Base-by-base conservation (phyloP, 1,140 invertebrate species). In the Atta texana region DNA sequence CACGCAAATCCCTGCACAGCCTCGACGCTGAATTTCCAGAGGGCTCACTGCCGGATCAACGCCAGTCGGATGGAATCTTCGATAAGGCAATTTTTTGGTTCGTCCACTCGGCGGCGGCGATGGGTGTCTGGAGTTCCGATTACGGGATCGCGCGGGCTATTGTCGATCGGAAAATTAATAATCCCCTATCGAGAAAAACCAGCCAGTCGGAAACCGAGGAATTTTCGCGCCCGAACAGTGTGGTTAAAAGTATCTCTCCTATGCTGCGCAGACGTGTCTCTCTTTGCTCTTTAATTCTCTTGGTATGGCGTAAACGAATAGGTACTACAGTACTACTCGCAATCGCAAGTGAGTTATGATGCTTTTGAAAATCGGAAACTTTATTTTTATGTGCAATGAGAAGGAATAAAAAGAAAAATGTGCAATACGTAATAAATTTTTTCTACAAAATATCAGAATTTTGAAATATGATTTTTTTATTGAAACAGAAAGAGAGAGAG, bases 11-110 rank as follows among this genome's bases (percentile, higher is more conserved):
- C 85, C 64, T 16, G 39, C 53, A 59, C 64, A 57, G 59, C 51
- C 71, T 28, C 64, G 51, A 34, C 51, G 34, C 63, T 61, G 76
- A 88, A 88, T 85, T 86, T 88, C 66, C 86, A 63, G 57, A 51
- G 57, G 66, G 72, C 44, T 87, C 57, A 71, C 74, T 69, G 59
- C 49, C 80, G 71, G 78, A 88, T 89, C 87, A 88, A 85, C 64
- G 55, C 59, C 61, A 76, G 72, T 84, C 71, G 78, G 64, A 85
- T 71, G 72, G 51, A 78, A 59, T 59, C 86, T 77, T 77, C 80
- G 55, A 88, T 77, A 77, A 85, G 69, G 86, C 51, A 74, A 66
- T 69, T 86, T 87, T 81, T 87, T 84, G 61, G 59, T 57, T 59
- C 63, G 63, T 21, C 14, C 66, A 63, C 69, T 34, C 72, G 69